Base-by-base conservation (phyloP, 1,140 invertebrate genomes). In the Antheraea mylitta region DNA sequence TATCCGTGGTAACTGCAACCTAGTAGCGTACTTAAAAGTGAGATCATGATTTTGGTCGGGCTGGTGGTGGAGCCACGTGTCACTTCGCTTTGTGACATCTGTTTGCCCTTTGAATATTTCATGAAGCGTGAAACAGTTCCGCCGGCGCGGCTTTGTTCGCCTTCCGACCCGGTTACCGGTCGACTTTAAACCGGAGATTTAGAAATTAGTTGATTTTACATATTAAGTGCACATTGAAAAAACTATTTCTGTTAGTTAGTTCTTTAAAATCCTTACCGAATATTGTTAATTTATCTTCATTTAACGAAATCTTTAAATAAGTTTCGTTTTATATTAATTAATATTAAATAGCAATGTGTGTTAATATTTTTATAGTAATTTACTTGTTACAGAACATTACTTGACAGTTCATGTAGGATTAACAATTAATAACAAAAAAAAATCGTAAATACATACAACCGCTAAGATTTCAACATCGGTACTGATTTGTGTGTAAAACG, bases 31-130 rank as follows among this genome's bases (percentile, higher is more conserved):
- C 30, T 22, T 63, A 13, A 53, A 5, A 16, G 45, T 42, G n/a
- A 63, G 61, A 63, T 63, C 30, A 63, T 19, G 61, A 7, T 37
- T 63, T 37, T 13, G 36, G 37, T 63, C 30, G 61, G 18, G 30
- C 62, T 58, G 65, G 53, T 66, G 68, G 53, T 11, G 58, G 59
- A 42, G n/a, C 62, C 58, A 70, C 64, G 68, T 70, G 68, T 64
- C 63, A 37, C n/a, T 30, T 36, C 53, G 8, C 22, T 6, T 13
- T 13, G 30, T 60, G 61, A 63, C 58, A 36, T 18, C 66, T 67
- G 66, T 67, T 67, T 67, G 66, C 19, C 58, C 22, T 36, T 60
- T 67, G 66, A 58, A 67, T 67, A 67, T 45, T 67, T 61, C 66
- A 67, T 67, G 66, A 67, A 38, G 22, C 36, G 38, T 22, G 63